These are phyloP conservation scores for Gambelia wislizenii DNA, from an alignment of 2,797 vertebrate genomes.

Conservation along the genomic window DNA sequence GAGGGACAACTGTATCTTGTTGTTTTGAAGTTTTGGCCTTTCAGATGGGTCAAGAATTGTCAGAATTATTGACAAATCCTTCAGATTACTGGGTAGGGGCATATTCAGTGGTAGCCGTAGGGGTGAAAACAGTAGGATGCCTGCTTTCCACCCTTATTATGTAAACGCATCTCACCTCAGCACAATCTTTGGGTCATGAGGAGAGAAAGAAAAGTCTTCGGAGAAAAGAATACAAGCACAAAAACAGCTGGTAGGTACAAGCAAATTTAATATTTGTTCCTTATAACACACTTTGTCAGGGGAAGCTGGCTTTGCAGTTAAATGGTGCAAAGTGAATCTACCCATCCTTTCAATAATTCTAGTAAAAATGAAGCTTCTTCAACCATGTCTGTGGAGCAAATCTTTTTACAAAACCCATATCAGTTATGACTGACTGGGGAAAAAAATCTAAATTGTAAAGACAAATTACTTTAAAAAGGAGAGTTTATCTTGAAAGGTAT, in stretches of 20 bases:
- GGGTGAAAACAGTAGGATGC: not conserved
- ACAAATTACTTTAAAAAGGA: not conserved
- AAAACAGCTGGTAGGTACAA: not conserved
- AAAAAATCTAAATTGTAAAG: not conserved
- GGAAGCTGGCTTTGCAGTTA: not conserved
- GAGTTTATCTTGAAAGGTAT: too few species aligned
- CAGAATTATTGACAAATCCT: not conserved
- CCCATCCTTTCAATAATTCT: not conserved
- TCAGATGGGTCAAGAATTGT: not conserved
- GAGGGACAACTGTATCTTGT: too few species aligned
- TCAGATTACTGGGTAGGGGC: not conserved
- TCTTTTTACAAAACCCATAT: not conserved
- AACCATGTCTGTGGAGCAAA: not conserved
- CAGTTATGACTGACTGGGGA: not conserved
- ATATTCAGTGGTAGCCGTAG: not conserved
- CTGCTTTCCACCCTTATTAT: not conserved
- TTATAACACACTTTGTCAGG: not conserved
- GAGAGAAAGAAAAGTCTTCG: not conserved
- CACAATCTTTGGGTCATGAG: not conserved
- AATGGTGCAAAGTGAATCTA: not conserved
- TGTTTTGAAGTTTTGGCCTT: not conserved
- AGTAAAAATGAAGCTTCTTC: not conserved
- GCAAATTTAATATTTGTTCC: not conserved
- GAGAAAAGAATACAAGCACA: not conserved
- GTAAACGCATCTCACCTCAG: not conserved